Base-by-base conservation (phyloP, 2,888 invertebrate genomes). In the Spilarctia lutea region DNA sequence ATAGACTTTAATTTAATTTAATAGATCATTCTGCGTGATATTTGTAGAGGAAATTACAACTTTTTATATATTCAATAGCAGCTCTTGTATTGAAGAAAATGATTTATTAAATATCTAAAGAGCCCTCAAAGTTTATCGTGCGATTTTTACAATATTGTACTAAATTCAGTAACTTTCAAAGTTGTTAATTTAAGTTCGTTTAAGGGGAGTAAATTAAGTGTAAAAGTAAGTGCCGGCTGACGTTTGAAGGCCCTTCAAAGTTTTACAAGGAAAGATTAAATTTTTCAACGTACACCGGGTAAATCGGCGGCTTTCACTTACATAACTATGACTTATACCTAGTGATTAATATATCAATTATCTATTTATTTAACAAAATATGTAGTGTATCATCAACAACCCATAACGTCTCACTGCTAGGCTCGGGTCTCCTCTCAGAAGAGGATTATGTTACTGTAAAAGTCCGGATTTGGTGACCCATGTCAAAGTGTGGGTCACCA, bases 221-320 rank as follows among this genome's bases (percentile, higher is more conserved):
- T 27, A n/a, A 24, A 79, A 81, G 56, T 75, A 65, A 76, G 42
- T 71, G 0, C 65, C 67, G 27, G 69, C 71, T 69, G 45, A 33
- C 30, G 66, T 76, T 79, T 45, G 45, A 76, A 79, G 30, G 35
- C 72, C 56, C 71, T 76, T 75, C 68, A 68, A 75, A 82, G 42
- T 84, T 75, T 42, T 71, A 71, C 69, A 76, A 56, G 48, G 39
- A 35, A 73, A 74, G 68, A 71, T 75, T 48, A 35, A 63, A 11
- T 66, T 70, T 76, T 79, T 52, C 68, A 76, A 76, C 72, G 71
- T 39, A 56, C 65, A 68, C 48, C 13, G 48, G 33, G 48, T 18
- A 48, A 0, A 11, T 11, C 18, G 16, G 13, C 68, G 24, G 24
- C 33, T 35, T 35, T n/a, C n/a, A 56, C 35, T 42, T 16, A 27